These are phyloP conservation scores for Muraenolepis orangiensis DNA, from an alignment of 2,797 vertebrate genomes.

Conservation along the genomic window DNA sequence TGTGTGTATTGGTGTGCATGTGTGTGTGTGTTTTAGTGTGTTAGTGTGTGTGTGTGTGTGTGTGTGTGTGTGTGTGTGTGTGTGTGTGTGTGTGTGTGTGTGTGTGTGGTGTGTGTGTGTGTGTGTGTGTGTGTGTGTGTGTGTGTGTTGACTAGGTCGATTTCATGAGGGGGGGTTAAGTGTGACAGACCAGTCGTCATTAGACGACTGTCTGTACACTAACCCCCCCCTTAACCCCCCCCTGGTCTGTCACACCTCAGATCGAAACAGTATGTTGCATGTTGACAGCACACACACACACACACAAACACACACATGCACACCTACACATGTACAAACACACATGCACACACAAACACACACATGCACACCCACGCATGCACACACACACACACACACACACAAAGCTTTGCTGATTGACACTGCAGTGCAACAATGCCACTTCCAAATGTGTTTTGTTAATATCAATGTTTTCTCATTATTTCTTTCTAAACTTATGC, in stretches of 20 bases:
- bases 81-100: slow-evolving; percentile 13
- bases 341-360: too few species aligned
- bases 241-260: too few species aligned
- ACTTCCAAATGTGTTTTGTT: not conserved
- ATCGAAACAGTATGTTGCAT: too few species aligned
- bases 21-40: not conserved
- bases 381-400: too few species aligned
- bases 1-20: not conserved
- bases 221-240: too few species aligned
- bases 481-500: not conserved
- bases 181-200: slow-evolving; percentile 41
- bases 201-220: too few species aligned
- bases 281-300: too few species aligned
- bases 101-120: slow-evolving; percentile 13
- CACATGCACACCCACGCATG: too few species aligned
- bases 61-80: slow-evolving; percentile 26
- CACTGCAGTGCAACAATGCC: not conserved
- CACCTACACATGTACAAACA: too few species aligned
- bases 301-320: too few species aligned
- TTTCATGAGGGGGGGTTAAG: slow-evolving; percentile 23
- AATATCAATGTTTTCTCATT: not conserved
- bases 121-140: slow-evolving; percentile 16
- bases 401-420: too few species aligned
- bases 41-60: slow-evolving; percentile 8
- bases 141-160: not conserved